phyloP scores from a whole-genome alignment of 2,113 vertebrate genomes.

The Lophura nycthemera region DNA sequence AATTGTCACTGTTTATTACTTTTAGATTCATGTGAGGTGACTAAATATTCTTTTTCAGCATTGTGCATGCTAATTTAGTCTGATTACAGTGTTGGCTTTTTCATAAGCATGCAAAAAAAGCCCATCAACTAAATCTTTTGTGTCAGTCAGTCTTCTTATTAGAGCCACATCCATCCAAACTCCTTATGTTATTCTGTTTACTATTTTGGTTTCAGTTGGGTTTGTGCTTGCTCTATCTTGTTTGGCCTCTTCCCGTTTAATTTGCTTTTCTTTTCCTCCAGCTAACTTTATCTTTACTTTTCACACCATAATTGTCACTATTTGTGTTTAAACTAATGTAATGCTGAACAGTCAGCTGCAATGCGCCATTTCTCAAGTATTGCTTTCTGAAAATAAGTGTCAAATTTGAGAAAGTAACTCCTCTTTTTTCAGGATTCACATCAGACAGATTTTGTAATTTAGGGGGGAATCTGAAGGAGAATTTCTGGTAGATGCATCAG shows the following conservation, averaged over 20 bases:
- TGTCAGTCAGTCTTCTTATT: slow-evolving; percentile 15
- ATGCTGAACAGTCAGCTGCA: not conserved
- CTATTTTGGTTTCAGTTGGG: slow-evolving; percentile 13
- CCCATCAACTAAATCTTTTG: slow-evolving; percentile 15
- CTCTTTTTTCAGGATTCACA: not conserved
- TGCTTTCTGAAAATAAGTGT: not conserved
- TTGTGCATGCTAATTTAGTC: slow-evolving; percentile 48
- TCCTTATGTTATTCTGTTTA: not conserved
- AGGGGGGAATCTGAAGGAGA: not conserved
- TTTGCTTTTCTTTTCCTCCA: slow-evolving; percentile 27
- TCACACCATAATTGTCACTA: not conserved
- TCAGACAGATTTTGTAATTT: not conserved
- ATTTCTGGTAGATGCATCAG: not conserved
- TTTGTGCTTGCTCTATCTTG: slow-evolving; percentile 2
- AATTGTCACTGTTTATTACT: slow-evolving; percentile 62
- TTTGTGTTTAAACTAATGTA: slow-evolving; percentile 3
- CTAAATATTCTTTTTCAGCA: slow-evolving; percentile 50
- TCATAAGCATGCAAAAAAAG: slow-evolving; percentile 16
- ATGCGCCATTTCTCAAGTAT: not conserved
- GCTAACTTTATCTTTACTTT: slow-evolving; percentile 33
- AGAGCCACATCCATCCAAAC: slow-evolving; percentile 19
- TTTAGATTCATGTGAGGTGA: slow-evolving; percentile 57
- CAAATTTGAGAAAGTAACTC: slow-evolving; percentile 7
- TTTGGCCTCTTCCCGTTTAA: slow-evolving; percentile 12
- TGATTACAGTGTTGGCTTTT: slow-evolving; percentile 49